Conservation (phyloP, 2,888 invertebrate species). For the Zhengitettix transpicula region DNA sequence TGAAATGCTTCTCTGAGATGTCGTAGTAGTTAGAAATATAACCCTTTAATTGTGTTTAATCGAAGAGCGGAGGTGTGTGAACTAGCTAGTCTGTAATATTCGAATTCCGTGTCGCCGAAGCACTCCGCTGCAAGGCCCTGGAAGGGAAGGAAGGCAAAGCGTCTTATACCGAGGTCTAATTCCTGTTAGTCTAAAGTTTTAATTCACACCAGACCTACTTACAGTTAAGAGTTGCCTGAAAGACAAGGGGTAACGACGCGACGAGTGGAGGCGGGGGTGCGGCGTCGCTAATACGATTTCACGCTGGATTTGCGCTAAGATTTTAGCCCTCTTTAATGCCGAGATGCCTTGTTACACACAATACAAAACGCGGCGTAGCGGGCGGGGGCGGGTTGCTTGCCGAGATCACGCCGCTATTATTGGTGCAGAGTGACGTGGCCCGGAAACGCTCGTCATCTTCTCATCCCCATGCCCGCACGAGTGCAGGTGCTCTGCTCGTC, state of each 20-base stretch:
- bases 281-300: constrained; percentile 42
- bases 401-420: neutral
- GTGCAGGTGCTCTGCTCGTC: too few relatives aligned
- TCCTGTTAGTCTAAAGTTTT: constrained; percentile 45
- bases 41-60: too few relatives aligned
- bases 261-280: constrained; percentile 1
- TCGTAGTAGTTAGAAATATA: too few relatives aligned
- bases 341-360: constrained; percentile 6
- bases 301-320: constrained; percentile 48
- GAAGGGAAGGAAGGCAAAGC: constrained; percentile 3
- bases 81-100: too few relatives aligned
- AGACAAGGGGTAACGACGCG: constrained; percentile 20
- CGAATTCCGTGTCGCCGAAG: too few relatives aligned
- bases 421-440: neutral
- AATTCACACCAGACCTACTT: constrained; percentile 33
- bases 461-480: too few relatives aligned
- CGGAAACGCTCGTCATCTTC: too few relatives aligned
- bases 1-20: too few relatives aligned
- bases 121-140: neutral
- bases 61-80: too few relatives aligned
- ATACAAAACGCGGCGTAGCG: constrained; percentile 2
- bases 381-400: neutral
- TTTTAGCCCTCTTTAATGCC: constrained; percentile 23
- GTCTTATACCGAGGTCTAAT: constrained; percentile 23
- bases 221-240: constrained; percentile 24